Base-by-base conservation (phyloP, 2,113 vertebrate species). In the Gopherus flavomarginatus region DNA sequence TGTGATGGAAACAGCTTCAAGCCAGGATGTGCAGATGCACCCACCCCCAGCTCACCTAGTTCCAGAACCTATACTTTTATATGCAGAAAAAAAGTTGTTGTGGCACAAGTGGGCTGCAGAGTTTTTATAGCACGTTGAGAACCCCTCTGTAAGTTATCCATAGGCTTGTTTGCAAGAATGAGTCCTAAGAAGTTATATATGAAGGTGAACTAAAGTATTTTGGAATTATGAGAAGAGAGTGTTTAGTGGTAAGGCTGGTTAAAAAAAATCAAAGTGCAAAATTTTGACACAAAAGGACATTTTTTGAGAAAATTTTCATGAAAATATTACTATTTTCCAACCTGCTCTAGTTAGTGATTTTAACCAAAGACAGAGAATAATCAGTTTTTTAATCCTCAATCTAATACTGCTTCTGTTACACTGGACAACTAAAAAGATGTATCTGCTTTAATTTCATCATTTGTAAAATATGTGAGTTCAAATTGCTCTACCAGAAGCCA, bases 91-190 rank as follows among this genome's bases (percentile, higher is more conserved):
- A 19, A 53, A 19, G 52, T 16, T 53, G 52, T 19, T 53, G 16
- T 53, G 52, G 52, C 16, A 53, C 52, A 53, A 17, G 52, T 53
- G 52, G 52, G 52, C 52, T 53, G 17, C 16, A 16, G 16, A 52
- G 52, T 19, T 53, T 53, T 53, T 53, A 53, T 53, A 53, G 52
- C 52, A 53, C 2, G 17, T 19, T 53, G 50, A 52, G 50, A 52
- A 52, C 50, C 14, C 50, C 50, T 16, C 1, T 21, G 16, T 9
- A 35, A 89, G 6, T 54, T 88, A 65, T 52, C 24, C 0, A 11
- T 10, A 1, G 31, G 47, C 1, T 31, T 87, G 35, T 92, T 79
- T 38, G 44, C 0, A 62, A 4, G 50, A 75, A 0, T 6, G 3
- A 1, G 52, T 29, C 7, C 5, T 88, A 62, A 31, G 14, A 65